Conservation (phyloP, 2,113 vertebrate genomes). For the Pycnonotus jocosus region DNA sequence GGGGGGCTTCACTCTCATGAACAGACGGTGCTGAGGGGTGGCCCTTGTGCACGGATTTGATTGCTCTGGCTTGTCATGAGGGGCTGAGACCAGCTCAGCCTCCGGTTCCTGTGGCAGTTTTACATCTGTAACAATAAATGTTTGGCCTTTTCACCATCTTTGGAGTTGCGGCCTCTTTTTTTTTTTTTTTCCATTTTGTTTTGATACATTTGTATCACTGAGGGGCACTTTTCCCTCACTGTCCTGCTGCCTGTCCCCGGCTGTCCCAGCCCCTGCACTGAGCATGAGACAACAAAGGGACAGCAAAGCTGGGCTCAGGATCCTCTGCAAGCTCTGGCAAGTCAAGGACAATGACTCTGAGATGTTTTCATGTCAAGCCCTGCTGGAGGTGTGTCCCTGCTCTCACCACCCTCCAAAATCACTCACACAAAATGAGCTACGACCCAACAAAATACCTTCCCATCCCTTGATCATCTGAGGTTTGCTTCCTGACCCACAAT, state of each 20-base stretch:
- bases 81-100: too few species aligned
- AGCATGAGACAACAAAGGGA: accelerated
- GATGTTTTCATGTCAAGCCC: neutral
- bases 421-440: neutral
- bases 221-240: neutral
- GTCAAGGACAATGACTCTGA: neutral
- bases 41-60: too few species aligned
- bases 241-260: neutral
- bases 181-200: too few species aligned
- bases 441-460: neutral
- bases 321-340: neutral
- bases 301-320: neutral
- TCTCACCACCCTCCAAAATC: neutral
- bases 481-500: neutral
- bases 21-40: too few species aligned
- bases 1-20: too few species aligned
- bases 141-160: too few species aligned
- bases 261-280: neutral
- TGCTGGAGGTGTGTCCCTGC: neutral
- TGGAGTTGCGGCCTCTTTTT: too few species aligned
- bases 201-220: too few species aligned
- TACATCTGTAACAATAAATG: too few species aligned
- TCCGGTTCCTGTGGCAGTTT: too few species aligned
- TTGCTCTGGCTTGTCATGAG: too few species aligned
- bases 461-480: accelerated